phyloP scores from a whole-genome alignment of 1,140 invertebrate species.

The Halesus radiatus region DNA sequence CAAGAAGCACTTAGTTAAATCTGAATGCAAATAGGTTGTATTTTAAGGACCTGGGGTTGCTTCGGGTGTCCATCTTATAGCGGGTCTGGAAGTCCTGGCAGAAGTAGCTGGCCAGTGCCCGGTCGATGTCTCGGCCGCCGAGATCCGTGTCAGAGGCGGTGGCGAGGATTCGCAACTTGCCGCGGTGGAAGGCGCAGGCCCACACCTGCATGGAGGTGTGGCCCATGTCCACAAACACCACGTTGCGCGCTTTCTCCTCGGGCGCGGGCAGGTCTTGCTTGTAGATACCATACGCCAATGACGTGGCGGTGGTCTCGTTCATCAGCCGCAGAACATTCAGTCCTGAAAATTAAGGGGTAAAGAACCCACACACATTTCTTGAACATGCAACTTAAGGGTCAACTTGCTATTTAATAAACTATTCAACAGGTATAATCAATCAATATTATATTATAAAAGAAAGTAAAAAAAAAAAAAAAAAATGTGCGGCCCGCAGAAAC shows the following conservation, averaged over 20 bases:
- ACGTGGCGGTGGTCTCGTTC: conserved; percentile 97
- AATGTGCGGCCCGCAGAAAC: no score
- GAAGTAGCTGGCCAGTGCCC: conserved; percentile 89
- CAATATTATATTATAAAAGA: no score
- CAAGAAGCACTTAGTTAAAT: no score
- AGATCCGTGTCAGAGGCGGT: conserved; percentile 85
- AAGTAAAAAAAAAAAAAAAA: no score
- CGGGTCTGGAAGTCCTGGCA: conserved; percentile 88
- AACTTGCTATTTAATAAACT: no score
- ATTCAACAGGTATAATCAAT: no score
- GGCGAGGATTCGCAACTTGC: conserved; percentile 92
- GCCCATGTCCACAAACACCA: conserved; percentile 95
- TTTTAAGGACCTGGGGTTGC: conserved; percentile 74
- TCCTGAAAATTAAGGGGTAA: conserved; percentile 67
- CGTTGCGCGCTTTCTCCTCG: conserved; percentile 89
- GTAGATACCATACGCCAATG: conserved; percentile 96
- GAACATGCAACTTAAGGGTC: no score
- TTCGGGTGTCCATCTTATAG: conserved; percentile 89
- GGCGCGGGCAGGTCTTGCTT: conserved; percentile 92
- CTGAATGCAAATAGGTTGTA: neutral
- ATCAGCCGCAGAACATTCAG: conserved; percentile 95
- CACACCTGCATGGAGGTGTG: conserved; percentile 88
- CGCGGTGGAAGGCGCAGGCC: conserved; percentile 93
- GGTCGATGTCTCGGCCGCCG: conserved; percentile 95
- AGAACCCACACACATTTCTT: no score